Percentiles rank a stretch among this genome's conserved stretches.
Evolutionary conservation across 2,888 invertebrate species (phyloP).

Genomic region (Drosophila flavopinicola): DNA sequence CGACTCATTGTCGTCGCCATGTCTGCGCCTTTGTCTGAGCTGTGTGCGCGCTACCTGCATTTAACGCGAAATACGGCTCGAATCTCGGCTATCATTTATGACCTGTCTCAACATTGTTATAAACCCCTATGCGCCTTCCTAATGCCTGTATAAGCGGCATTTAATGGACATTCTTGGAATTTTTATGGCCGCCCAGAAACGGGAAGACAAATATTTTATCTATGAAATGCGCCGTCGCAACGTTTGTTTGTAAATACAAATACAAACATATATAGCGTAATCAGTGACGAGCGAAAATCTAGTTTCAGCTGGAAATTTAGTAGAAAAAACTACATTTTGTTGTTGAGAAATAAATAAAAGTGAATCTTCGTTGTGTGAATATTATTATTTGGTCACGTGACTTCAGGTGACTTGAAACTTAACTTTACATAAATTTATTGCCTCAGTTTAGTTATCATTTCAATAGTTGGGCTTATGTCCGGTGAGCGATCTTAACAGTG

Average conservation of each 20-base stretch:
- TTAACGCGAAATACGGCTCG: constrained; percentile 38
- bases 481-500: no score
- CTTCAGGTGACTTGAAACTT: no score
- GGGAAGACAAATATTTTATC: constrained; percentile 26
- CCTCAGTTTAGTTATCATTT: no score
- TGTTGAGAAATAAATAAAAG: background rate
- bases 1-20: constrained; percentile 48
- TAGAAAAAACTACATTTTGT: background rate
- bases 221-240: constrained; percentile 4
- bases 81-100: constrained; percentile 41
- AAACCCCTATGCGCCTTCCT: constrained; percentile 11
- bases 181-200: constrained; percentile 11
- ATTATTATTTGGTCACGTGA: no score
- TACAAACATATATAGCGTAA: constrained; percentile 1
- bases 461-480: no score
- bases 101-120: constrained; percentile 59
- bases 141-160: constrained; percentile 31
- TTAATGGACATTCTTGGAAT: constrained; percentile 49
- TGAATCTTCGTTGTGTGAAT: background rate
- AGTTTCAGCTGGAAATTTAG: background rate
- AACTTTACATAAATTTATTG: no score
- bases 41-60: constrained; percentile 44
- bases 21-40: constrained; percentile 49
- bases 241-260: constrained; percentile 3
- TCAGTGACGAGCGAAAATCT: background rate